Evolutionary conservation across 2,113 vertebrate species (phyloP).

Genomic region (Rutilus rutilus): DNA sequence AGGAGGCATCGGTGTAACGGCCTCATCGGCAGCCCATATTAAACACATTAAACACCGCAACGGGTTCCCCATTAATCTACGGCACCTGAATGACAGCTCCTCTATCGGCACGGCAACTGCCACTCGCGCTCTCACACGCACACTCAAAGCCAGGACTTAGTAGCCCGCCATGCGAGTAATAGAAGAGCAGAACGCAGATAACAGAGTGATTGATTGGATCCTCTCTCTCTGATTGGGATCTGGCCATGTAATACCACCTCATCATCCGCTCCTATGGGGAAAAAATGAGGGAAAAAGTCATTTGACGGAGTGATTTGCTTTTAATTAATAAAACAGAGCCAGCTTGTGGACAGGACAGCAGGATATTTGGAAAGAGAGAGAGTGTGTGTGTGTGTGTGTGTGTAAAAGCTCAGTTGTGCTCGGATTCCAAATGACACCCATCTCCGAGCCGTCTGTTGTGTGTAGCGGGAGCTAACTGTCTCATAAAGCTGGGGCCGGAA

Average conservation of each 20-base stretch:
- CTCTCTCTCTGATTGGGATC: conserved; percentile 71
- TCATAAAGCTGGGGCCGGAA: conserved; percentile 45
- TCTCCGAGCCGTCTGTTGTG: conserved; percentile 42
- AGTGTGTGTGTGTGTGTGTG: conserved; percentile 30
- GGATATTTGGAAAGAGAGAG: conserved; percentile 37
- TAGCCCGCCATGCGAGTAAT: conserved; percentile 73
- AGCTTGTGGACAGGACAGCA: conserved; percentile 47
- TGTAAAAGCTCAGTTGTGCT: conserved; percentile 30
- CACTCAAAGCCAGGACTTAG: conserved; percentile 58
- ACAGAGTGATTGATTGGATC: conserved; percentile 77
- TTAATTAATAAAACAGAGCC: conserved; percentile 60
- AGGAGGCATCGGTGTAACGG: conserved; percentile 70
- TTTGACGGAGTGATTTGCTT: conserved; percentile 51
- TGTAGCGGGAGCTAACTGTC: conserved; percentile 29
- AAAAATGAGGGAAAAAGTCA: conserved; percentile 36
- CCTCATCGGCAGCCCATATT: conserved; percentile 77
- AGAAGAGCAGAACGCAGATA: conserved; percentile 72
- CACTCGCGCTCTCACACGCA: background rate
- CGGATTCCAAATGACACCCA: conserved; percentile 41
- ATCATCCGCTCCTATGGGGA: conserved; percentile 65
- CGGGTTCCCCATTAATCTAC: conserved; percentile 76
- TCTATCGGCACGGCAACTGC: conserved; percentile 67
- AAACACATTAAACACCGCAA: conserved; percentile 78
- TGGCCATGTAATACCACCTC: conserved; percentile 74
- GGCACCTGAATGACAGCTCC: conserved; percentile 69